A percentile compares a stretch with the other conserved stretches of the same genome.
Evolutionary conservation across 1,140 invertebrate genomes (phyloP).

Genomic region (Drosophila ercepeae): DNA sequence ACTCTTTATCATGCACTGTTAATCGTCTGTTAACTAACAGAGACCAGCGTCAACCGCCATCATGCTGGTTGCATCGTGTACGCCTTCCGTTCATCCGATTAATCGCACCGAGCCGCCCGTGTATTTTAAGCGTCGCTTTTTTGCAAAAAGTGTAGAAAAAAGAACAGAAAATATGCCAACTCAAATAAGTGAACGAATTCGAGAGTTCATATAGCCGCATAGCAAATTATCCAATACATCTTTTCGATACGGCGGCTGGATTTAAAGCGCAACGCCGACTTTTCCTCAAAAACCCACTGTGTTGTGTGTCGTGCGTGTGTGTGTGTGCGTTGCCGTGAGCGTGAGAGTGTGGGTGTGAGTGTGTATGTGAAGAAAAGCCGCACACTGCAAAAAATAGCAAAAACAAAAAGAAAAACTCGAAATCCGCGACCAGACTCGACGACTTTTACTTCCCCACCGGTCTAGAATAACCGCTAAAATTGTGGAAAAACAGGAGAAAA

Average conservation of each 20-base stretch:
- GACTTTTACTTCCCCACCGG: conserved; percentile 58
- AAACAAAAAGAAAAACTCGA: conserved; percentile 18
- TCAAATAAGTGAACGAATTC: conserved; percentile 9
- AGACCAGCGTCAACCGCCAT: conserved; percentile 3
- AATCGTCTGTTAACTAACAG: conserved; percentile 5
- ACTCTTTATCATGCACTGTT: background rate
- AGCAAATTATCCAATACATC: conserved; percentile 1
- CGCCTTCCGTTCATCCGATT: conserved; percentile 31
- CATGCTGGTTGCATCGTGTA: conserved; percentile 38
- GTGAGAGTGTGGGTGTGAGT: conserved; percentile 31
- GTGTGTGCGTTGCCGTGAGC: conserved; percentile 1
- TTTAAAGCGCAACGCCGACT: background rate
- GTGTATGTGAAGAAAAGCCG: conserved; percentile 69
- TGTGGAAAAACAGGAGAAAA: conserved; percentile 84
- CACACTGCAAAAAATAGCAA: conserved; percentile 53
- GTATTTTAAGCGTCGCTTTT: conserved; percentile 72
- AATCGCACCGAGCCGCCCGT: conserved; percentile 50
- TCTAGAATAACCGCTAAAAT: conserved; percentile 83
- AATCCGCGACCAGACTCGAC: conserved; percentile 6
- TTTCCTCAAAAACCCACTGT: conserved; percentile 9
- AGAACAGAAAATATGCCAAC: conserved; percentile 57
- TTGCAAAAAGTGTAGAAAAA: conserved; percentile 68
- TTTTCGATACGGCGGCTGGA: background rate
- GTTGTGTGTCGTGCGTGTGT: background rate
- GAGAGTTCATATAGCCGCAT: conserved; percentile 3